Conservation (phyloP, 2,888 invertebrate species). For the Apotomis turbidana region DNA sequence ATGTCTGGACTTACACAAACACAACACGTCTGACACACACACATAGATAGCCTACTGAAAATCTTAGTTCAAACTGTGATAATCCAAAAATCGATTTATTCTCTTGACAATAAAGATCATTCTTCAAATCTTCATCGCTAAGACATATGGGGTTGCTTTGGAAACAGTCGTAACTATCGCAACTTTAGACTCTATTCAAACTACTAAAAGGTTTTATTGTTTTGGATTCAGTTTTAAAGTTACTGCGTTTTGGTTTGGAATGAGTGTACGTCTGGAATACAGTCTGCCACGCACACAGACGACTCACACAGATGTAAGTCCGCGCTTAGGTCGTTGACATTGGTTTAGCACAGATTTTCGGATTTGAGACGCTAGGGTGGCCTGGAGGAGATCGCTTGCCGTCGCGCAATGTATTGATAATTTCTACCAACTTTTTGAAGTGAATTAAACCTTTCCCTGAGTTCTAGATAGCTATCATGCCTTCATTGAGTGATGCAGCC, state of each 20-base stretch:
- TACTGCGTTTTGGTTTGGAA: neutral
- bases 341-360: slow-evolving; percentile 23
- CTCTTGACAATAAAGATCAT: neutral
- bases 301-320: neutral
- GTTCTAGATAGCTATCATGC: too few relatives aligned
- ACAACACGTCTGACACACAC: slow-evolving; percentile 9
- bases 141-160: slow-evolving; percentile 12
- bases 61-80: neutral
- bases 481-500: too few relatives aligned
- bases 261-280: neutral
- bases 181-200: neutral
- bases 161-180: neutral
- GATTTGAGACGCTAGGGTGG: neutral
- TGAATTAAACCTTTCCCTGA: too few relatives aligned
- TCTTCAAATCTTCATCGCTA: neutral
- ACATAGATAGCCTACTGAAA: neutral
- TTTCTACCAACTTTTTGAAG: too few relatives aligned
- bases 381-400: neutral
- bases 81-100: neutral
- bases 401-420: neutral
- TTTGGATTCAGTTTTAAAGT: neutral
- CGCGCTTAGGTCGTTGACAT: slow-evolving; percentile 23
- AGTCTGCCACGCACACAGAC: slow-evolving; percentile 18
- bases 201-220: neutral
- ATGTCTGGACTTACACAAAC: slow-evolving; percentile 17